These are phyloP conservation scores for Palaemon carinicauda DNA, from an alignment of 1,140 invertebrate species.

Conservation along the genomic window DNA sequence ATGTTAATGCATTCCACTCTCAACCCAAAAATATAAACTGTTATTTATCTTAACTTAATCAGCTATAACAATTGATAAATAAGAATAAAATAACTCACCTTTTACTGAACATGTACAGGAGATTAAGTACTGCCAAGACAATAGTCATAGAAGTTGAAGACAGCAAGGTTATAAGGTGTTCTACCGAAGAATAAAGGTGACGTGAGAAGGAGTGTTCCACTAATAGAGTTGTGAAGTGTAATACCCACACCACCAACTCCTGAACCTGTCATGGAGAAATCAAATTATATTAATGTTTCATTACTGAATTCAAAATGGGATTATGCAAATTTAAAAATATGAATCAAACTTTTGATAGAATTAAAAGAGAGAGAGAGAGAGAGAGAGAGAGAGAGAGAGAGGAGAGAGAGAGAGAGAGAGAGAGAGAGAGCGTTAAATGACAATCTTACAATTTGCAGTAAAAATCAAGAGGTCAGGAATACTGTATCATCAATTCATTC, in stretches of 20 bases:
- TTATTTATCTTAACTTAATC: too few relatives aligned
- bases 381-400: too few relatives aligned
- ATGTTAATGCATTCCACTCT: background rate
- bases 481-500: too few relatives aligned
- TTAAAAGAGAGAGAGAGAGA: too few relatives aligned
- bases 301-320: background rate
- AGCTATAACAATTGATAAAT: background rate
- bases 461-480: too few relatives aligned
- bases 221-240: constrained; percentile 85
- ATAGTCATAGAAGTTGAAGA: constrained; percentile 87
- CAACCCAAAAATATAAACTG: too few relatives aligned
- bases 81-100: constrained; percentile 66
- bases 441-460: too few relatives aligned
- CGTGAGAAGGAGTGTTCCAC: constrained; percentile 92
- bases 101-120: constrained; percentile 93
- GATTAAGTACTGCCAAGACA: constrained; percentile 85
- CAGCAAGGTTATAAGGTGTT: constrained; percentile 83
- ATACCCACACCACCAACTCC: constrained; percentile 78
- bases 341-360: too few relatives aligned
- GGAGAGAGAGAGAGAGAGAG: too few relatives aligned
- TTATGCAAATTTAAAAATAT: too few relatives aligned
- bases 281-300: background rate
- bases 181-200: constrained; percentile 91
- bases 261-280: constrained; percentile 67
- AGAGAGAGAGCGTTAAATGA: too few relatives aligned